Conservation (phyloP, 2,113 vertebrate species). For the Xenopus laevis region DNA sequence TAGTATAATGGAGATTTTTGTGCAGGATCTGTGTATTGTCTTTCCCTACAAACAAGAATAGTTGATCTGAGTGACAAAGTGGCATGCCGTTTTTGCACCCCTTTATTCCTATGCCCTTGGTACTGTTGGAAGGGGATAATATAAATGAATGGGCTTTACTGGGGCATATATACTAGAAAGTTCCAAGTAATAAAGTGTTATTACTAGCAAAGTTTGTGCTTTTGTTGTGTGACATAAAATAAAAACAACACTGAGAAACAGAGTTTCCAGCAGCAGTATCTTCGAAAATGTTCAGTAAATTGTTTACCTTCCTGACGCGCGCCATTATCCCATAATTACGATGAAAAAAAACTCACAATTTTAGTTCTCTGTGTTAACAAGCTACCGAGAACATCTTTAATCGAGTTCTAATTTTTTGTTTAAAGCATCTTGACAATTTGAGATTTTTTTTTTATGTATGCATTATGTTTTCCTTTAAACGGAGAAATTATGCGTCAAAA, state of each 20-base stretch:
- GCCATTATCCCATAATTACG: constrained; percentile 80
- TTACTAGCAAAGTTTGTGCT: neutral
- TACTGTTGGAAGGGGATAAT: no score
- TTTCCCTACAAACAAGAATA: no score
- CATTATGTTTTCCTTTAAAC: constrained; percentile 83
- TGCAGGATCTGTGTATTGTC: no score
- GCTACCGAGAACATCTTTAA: constrained; percentile 78
- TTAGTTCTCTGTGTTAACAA: constrained; percentile 78
- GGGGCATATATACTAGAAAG: no score
- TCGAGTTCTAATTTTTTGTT: constrained; percentile 82
- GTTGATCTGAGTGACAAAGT: no score
- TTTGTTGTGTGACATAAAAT: constrained; percentile 4
- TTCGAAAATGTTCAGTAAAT: constrained; percentile 62
- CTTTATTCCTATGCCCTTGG: no score
- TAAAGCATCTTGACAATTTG: constrained; percentile 78
- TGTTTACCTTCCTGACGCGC: constrained; percentile 75
- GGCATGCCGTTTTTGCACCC: no score
- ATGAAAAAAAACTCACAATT: constrained; percentile 70
- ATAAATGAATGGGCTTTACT: no score
- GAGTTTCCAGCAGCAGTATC: constrained; percentile 15
- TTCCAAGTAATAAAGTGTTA: no score
- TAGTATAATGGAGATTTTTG: no score
- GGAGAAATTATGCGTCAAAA: constrained; percentile 83
- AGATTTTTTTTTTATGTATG: constrained; percentile 83
- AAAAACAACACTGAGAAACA: neutral